Evolutionary conservation across 1,140 invertebrate species (phyloP), one percentile per base, ranked within the genome.

Genomic region (Leptopilina boulardi): DNA sequence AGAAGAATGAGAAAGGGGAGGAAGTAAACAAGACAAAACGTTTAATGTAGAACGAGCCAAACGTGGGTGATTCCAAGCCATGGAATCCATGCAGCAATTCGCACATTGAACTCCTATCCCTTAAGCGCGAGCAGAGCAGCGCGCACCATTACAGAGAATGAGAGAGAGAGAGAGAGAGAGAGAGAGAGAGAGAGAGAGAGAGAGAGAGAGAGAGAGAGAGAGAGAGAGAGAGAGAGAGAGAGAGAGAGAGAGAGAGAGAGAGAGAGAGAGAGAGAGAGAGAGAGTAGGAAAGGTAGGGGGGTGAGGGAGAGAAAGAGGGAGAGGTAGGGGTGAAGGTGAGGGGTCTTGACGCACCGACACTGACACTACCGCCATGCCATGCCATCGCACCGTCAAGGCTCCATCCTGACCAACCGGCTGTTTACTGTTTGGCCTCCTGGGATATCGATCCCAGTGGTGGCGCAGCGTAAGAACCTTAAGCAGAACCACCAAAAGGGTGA

Each of bases 351-450:
- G 38, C 34, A 75, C 72, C 21, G 51, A 74, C 47, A 51, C 18
- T 18, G 47, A 51, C 47, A 51, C 47, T 13, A 38, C 34, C 34
- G 41, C 41, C 41, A 42, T 42, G 41, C 77, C 77, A 76, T 51
- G 76, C 75, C 26, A 77, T 42, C 59, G 66, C 21, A 78, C 79
- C 79, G 79, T 77, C 79, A 74, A 72, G 71, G 23, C 77, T 44
- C 77, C 85, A 82, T 90, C 87, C 89, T 91, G 90, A 89, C 90
- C 90, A 91, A 91, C 90, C 89, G 89, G 89, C 89, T 91, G 90
- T 91, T 91, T 91, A 91, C 90, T 91, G 87, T 91, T 91, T 90
- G 89, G 87, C 89, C 89, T 91, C 89, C 89, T 89, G 88, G 88
- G 89, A 89, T 91, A 91, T 91, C 89, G 90, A 91, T 91, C 88